A percentile compares a stretch with the other conserved stretches of the same genome.
Evolutionary conservation across 2,888 invertebrate species (phyloP).

Genomic region (Digitonthophagus gazella): DNA sequence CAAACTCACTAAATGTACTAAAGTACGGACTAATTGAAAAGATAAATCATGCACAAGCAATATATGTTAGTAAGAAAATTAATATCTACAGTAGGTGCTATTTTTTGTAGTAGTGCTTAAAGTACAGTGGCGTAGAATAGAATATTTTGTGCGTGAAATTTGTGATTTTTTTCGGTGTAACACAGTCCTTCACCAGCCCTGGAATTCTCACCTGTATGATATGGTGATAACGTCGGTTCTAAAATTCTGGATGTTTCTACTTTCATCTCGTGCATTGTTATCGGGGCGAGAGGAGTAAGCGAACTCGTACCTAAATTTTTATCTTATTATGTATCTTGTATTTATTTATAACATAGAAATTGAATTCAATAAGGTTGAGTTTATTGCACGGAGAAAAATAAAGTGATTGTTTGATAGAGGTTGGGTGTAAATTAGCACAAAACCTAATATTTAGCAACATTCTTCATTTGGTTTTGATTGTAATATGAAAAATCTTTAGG

Average conservation of each 20-base stretch:
- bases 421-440: too few relatives aligned
- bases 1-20: too few relatives aligned
- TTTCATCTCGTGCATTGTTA: constrained; percentile 76
- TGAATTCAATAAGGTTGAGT: not conserved
- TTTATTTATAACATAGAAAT: not conserved
- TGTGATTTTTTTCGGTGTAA: not conserved
- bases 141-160: constrained; percentile 1
- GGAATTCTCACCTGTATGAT: constrained; percentile 63
- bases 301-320: constrained; percentile 58
- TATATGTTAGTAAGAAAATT: not conserved
- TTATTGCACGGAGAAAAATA: too few relatives aligned
- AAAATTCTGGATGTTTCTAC: constrained; percentile 60
- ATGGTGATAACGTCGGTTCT: constrained; percentile 67
- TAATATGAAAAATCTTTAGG: too few relatives aligned
- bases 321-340: not conserved
- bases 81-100: constrained; percentile 10
- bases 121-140: constrained; percentile 41
- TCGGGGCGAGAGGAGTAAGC: constrained; percentile 69
- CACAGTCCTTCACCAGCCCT: constrained; percentile 23
- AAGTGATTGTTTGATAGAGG: too few relatives aligned
- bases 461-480: too few relatives aligned
- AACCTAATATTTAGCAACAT: too few relatives aligned
- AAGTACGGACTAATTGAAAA: not conserved
- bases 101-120: constrained; percentile 21
- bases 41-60: not conserved